These are phyloP conservation scores for Zaprionus vittiger DNA, from an alignment of 1,140 invertebrate genomes.

Conservation along the genomic window DNA sequence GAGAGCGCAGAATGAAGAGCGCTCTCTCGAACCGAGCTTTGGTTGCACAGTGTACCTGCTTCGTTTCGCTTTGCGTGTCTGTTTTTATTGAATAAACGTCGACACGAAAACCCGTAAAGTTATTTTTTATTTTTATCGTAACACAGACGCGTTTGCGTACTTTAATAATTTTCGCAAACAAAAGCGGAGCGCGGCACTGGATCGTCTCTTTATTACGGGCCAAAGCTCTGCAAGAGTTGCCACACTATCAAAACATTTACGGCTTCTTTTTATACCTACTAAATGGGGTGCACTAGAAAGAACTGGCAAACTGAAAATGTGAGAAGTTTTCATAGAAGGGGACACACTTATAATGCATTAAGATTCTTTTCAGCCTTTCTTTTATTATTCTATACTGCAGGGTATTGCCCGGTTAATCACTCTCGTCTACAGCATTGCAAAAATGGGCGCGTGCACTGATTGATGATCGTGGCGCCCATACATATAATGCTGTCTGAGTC, in stretches of 20 bases:
- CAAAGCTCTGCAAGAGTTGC: constrained; percentile 37
- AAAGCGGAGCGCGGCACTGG: constrained; percentile 25
- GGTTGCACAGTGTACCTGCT: constrained; percentile 54
- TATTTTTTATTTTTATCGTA: constrained; percentile 42
- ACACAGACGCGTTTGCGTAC: constrained; percentile 47
- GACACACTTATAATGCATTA: neutral
- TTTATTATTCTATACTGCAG: neutral
- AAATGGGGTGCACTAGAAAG: neutral
- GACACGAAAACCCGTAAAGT: constrained; percentile 58
- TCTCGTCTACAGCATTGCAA: too few species aligned
- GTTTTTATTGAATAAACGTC: constrained; percentile 76
- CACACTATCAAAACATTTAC: neutral
- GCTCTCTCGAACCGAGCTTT: constrained; percentile 52
- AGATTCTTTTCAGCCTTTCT: neutral
- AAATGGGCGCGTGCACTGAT: constrained; percentile 56
- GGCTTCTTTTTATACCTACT: neutral
- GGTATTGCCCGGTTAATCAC: neutral
- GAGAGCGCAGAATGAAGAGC: neutral
- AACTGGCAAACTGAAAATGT: neutral
- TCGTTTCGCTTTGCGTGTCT: constrained; percentile 34
- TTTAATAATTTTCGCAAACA: constrained; percentile 67
- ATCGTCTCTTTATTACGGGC: constrained; percentile 31
- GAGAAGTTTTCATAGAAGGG: neutral
- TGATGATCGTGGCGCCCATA: constrained; percentile 57
- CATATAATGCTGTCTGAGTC: constrained; percentile 37